These are phyloP conservation scores for Rhinogobio ventralis DNA, from an alignment of 2,797 vertebrate genomes.

Conservation along the genomic window DNA sequence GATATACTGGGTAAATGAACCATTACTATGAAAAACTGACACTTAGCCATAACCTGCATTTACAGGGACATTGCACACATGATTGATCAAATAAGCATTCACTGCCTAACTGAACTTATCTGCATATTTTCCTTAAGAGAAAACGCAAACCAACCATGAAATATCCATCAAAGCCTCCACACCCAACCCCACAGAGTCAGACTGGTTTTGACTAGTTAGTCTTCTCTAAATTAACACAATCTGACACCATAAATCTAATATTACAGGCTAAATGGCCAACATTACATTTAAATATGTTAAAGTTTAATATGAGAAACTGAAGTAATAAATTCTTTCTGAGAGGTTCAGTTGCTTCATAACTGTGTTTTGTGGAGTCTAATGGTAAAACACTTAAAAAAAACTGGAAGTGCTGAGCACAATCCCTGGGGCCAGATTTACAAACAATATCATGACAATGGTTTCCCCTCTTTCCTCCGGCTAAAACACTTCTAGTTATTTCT, in stretches of 20 bases:
- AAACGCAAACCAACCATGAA: slow-evolving; percentile 38
- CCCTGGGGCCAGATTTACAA: slow-evolving; percentile 49
- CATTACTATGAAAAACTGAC: slow-evolving; percentile 11
- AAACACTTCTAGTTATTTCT: slow-evolving; percentile 53
- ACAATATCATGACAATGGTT: slow-evolving; percentile 58
- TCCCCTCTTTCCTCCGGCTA: slow-evolving; percentile 39
- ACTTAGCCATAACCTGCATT: slow-evolving; percentile 21
- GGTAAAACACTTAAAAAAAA: slow-evolving; percentile 44
- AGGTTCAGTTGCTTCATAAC: slow-evolving; percentile 44
- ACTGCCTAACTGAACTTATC: slow-evolving; percentile 27
- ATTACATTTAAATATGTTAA: slow-evolving; percentile 25
- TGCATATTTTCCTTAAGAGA: slow-evolving; percentile 41
- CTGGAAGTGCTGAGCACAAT: slow-evolving; percentile 35
- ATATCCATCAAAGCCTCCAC: slow-evolving; percentile 16
- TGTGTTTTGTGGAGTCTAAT: slow-evolving; percentile 48
- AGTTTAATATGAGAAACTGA: slow-evolving; percentile 25
- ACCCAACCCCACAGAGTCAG: slow-evolving; percentile 14
- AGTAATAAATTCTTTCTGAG: slow-evolving; percentile 38
- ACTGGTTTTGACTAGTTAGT: slow-evolving; percentile 25
- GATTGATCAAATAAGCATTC: slow-evolving; percentile 18
- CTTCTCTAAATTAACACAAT: slow-evolving; percentile 30
- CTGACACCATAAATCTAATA: slow-evolving; percentile 36
- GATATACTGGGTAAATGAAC: slow-evolving; percentile 19
- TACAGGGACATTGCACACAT: slow-evolving; percentile 21
- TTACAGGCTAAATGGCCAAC: slow-evolving; percentile 13